Base-by-base conservation (phyloP, 2,113 vertebrate genomes). In the Pluvianellus socialis region DNA sequence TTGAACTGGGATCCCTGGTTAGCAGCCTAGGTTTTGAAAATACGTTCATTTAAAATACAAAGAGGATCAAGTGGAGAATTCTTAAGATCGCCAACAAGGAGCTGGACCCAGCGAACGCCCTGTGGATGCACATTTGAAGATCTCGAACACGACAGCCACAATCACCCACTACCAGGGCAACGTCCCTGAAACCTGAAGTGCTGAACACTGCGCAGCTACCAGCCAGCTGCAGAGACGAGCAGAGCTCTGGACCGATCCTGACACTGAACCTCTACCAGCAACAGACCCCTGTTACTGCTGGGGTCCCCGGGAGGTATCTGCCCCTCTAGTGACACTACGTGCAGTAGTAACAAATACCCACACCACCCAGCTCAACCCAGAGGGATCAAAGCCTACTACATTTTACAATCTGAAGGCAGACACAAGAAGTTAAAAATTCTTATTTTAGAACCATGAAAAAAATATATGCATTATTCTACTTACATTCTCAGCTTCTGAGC, bases 1-100 rank as follows among this genome's bases (percentile, higher is more conserved):
- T 99, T 99, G 97, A 99, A 99, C 88, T 98, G 99, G 59, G 99
- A 99, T 56, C 99, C 99, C 97, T 99, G 99, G 98, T 99, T 99
- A 97, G 99, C 98, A 98, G 99, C 99, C 99, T 38, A 38, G 38
- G 38, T 38, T 38, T 38, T 38, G 38, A 38, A 38, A 38, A 38
- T 38, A 38, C 38, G 38, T 38, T 38, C 38, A 38, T 38, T 38
- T 38, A 38, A 38, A 38, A 38, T 38, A 38, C 38, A 38, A 38
- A 38, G 2, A 53, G 32, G 5, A 28, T 7, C 20, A 28, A 20
- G 32, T 2, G 6, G 9, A 56, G 8, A n/a, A 14, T 15, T 52
- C 18, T 9, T 5, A 38, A 72, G 9, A 79, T 7, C 3, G 23
- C 53, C 40, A 86, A 12, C 50, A 40, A 38, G 0, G 4, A 63